A percentile compares a stretch with the other conserved stretches of the same genome.
Evolutionary conservation across 2,113 vertebrate genomes (phyloP).

Genomic region (Barbus barbus): DNA sequence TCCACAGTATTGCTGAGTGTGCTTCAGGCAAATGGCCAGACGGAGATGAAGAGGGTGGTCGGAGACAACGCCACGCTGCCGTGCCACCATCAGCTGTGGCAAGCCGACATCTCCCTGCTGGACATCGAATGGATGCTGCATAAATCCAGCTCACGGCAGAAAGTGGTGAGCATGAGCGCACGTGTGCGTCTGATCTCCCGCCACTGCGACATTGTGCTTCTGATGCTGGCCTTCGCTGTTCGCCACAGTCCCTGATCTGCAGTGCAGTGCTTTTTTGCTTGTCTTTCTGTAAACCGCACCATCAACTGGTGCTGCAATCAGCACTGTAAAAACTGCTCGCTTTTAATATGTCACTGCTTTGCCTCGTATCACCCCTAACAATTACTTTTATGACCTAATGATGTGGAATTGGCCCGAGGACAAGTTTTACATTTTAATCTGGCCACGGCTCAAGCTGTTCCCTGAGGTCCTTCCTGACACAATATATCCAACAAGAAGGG

Average conservation of each 20-base stretch:
- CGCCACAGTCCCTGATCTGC: slow-evolving; percentile 21
- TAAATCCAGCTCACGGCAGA: slow-evolving; percentile 81
- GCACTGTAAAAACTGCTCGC: not conserved
- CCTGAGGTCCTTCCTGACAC: slow-evolving; percentile 28
- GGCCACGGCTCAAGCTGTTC: slow-evolving; percentile 38
- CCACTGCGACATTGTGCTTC: slow-evolving; percentile 1
- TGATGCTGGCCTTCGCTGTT: not conserved
- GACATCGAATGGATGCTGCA: slow-evolving; percentile 93
- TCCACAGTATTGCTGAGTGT: slow-evolving; percentile 75
- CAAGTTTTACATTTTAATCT: slow-evolving; percentile 48
- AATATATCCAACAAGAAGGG: slow-evolving; percentile 11
- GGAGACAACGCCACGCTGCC: slow-evolving; percentile 89
- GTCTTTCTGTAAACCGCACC: not conserved
- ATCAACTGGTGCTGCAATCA: slow-evolving; percentile 6
- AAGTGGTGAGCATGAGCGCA: slow-evolving; percentile 77
- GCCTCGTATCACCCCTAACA: slow-evolving; percentile 16
- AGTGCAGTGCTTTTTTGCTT: slow-evolving; percentile 25
- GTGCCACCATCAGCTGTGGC: slow-evolving; percentile 86
- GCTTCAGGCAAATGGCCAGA: slow-evolving; percentile 76
- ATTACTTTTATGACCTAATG: slow-evolving; percentile 51
- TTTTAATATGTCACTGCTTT: slow-evolving; percentile 20
- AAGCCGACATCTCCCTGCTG: slow-evolving; percentile 80
- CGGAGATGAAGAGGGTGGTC: slow-evolving; percentile 86
- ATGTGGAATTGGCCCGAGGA: slow-evolving; percentile 46
- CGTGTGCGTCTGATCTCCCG: not conserved